These are phyloP conservation scores for Sapajus apella DNA, from an alignment of 2,113 vertebrate genomes.

Conservation along the genomic window DNA sequence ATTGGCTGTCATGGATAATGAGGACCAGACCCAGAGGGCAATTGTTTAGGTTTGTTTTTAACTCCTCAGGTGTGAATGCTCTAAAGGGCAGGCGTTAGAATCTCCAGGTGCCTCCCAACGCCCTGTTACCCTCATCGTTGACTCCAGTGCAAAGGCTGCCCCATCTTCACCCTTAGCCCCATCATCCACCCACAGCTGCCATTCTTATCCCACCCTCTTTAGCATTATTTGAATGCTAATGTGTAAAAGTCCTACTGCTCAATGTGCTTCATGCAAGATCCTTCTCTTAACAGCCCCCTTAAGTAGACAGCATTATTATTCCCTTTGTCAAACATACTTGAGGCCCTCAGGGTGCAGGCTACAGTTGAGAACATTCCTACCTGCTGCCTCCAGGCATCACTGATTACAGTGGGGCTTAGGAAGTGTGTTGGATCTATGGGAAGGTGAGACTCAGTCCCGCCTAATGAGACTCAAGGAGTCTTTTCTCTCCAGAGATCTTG, in stretches of 20 bases:
- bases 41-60: rapidly evolving
- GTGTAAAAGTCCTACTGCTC: not conserved
- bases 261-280: not conserved
- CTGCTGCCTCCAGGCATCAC: not conserved
- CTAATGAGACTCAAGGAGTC: no score
- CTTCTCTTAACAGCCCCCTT: not conserved
- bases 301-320: not conserved
- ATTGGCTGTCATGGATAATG: not conserved
- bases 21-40: not conserved
- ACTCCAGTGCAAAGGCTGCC: not conserved
- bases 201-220: not conserved
- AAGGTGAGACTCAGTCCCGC: not conserved
- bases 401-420: not conserved
- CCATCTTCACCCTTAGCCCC: not conserved
- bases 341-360: not conserved
- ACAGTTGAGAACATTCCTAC: not conserved
- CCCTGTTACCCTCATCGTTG: not conserved
- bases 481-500: not conserved
- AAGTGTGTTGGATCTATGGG: not conserved
- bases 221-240: not conserved
- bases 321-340: not conserved
- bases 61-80: not conserved
- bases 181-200: rapidly evolving
- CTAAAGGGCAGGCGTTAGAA: not conserved
- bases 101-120: not conserved